Conservation (phyloP, 2,113 vertebrate species). For the Platanista minor region DNA sequence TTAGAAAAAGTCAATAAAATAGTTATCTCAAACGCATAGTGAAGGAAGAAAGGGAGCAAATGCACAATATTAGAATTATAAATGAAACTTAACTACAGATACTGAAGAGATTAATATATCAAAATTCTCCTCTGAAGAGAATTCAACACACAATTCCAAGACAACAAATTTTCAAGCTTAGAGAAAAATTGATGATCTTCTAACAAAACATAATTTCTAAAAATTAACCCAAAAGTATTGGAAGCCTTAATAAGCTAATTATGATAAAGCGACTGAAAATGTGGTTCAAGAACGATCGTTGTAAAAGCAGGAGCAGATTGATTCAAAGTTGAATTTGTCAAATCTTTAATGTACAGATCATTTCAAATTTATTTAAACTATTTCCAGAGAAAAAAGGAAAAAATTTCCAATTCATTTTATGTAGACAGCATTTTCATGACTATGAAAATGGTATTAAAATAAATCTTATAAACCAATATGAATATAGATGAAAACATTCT, state of each 20-base stretch:
- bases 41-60: neutral
- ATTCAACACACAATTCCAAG: neutral
- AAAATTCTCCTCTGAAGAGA: neutral
- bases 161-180: neutral
- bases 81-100: neutral
- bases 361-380: neutral
- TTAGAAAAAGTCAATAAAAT: neutral
- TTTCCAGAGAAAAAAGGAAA: neutral
- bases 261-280: neutral
- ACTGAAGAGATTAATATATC: neutral
- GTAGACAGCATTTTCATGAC: neutral
- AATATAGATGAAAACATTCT: neutral
- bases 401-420: neutral
- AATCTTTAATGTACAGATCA: neutral
- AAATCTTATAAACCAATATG: neutral
- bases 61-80: neutral
- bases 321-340: neutral
- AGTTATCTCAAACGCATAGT: neutral
- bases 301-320: neutral
- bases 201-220: neutral
- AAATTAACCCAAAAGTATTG: neutral
- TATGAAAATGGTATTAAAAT: neutral
- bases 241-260: neutral
- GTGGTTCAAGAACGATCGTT: neutral
- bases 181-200: neutral